Evolutionary conservation across 2,113 vertebrate species (phyloP).

Genomic region (Chaenogobius annularis): DNA sequence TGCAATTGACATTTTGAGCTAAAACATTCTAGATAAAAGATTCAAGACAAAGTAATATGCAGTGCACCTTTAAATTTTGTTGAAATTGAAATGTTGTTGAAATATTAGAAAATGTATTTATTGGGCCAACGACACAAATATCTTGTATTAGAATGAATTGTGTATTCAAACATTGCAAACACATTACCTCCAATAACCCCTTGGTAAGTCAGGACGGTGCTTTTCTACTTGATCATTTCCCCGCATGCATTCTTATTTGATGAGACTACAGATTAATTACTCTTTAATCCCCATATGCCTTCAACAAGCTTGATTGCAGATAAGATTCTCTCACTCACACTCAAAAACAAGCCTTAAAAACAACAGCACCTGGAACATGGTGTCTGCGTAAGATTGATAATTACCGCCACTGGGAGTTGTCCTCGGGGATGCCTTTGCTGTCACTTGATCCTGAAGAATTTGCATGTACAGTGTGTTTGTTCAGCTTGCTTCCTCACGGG

Average conservation of each 20-base stretch:
- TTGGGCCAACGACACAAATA: not conserved
- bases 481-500: constrained; percentile 38
- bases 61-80: too few species aligned
- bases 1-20: too few species aligned
- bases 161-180: not conserved
- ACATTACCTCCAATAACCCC: not conserved
- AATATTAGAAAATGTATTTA: not conserved
- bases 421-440: constrained; percentile 34
- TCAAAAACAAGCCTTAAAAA: constrained; percentile 12
- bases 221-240: constrained; percentile 25
- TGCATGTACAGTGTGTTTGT: constrained; percentile 42
- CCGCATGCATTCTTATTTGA: constrained; percentile 44
- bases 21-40: too few species aligned
- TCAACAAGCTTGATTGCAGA: constrained; percentile 49
- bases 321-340: constrained; percentile 51
- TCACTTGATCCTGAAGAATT: constrained; percentile 41
- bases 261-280: constrained; percentile 67
- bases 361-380: constrained; percentile 3
- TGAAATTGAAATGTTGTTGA: not conserved
- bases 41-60: too few species aligned
- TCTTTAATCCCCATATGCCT: constrained; percentile 49
- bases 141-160: not conserved
- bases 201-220: not conserved
- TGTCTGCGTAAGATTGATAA: constrained; percentile 35
- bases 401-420: constrained; percentile 17